Percentiles rank a stretch among this genome's conserved stretches.
Evolutionary conservation across 1,140 invertebrate species (phyloP).

Genomic region (Nixonia krombeini): DNA sequence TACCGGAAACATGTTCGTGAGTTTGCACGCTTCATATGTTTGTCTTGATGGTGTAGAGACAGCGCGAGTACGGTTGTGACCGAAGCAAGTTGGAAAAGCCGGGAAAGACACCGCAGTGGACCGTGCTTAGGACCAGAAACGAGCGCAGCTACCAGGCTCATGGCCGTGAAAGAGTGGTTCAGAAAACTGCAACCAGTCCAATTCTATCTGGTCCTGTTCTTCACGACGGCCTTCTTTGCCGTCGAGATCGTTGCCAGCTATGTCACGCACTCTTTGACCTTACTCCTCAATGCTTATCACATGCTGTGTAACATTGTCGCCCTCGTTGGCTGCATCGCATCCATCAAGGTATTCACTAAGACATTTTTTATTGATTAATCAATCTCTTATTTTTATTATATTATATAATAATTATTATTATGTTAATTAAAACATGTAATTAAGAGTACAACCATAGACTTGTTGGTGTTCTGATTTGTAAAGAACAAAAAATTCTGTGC

Average conservation of each 20-base stretch:
- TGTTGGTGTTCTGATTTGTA: no score
- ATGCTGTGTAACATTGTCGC: conserved; percentile 87
- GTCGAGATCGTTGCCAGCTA: conserved; percentile 83
- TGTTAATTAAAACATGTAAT: no score
- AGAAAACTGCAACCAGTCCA: conserved; percentile 79
- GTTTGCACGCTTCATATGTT: no score
- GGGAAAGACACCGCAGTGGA: no score
- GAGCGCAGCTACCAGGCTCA: conserved; percentile 51
- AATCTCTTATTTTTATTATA: no score
- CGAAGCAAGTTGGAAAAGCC: conserved; percentile 12
- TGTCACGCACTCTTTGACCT: conserved; percentile 85
- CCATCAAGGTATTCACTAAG: conserved; percentile 82
- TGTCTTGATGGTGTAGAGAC: neutral
- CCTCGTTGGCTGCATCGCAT: conserved; percentile 79
- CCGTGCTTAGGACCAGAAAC: no score
- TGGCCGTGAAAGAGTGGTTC: conserved; percentile 82
- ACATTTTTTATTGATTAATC: no score
- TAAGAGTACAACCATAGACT: no score
- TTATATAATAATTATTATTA: no score
- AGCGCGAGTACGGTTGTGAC: neutral
- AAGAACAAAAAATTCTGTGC: no score
- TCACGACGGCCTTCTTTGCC: conserved; percentile 81
- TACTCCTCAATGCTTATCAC: conserved; percentile 88
- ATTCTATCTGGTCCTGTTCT: conserved; percentile 79
- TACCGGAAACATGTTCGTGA: no score